Conservation (phyloP, 2,888 invertebrate genomes). For the Ormyrus labotus region DNA sequence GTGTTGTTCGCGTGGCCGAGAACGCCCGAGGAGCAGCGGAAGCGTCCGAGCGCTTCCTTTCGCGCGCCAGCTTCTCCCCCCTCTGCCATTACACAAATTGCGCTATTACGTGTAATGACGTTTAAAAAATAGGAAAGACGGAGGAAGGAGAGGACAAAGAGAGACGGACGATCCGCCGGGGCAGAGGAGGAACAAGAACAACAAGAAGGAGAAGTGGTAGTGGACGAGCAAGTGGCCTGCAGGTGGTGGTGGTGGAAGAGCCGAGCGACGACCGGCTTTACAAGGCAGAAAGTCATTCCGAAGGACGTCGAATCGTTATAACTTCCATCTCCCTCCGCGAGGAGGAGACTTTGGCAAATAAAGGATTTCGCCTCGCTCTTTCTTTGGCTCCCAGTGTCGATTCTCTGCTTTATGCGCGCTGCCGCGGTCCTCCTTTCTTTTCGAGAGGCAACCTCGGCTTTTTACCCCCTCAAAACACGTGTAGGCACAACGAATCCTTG, state of each 20-base stretch:
- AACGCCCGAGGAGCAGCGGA: conserved; percentile 66
- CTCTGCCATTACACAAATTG: conserved; percentile 71
- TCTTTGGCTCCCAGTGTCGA: neutral
- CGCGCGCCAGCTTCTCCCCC: conserved; percentile 3
- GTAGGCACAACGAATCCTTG: conserved; percentile 18
- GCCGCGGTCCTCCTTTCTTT: neutral
- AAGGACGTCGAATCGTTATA: conserved; percentile 50
- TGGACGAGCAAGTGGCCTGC: neutral
- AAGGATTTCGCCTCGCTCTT: conserved; percentile 27
- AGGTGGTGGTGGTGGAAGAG: neutral
- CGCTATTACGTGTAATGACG: conserved; percentile 70
- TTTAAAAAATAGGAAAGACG: conserved; percentile 60
- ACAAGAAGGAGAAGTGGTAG: conserved; percentile 13
- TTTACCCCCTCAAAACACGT: neutral
- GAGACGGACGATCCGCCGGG: conserved; percentile 7
- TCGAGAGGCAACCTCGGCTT: neutral
- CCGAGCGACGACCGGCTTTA: conserved; percentile 9
- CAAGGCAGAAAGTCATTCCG: conserved; percentile 33
- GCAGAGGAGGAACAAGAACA: neutral
- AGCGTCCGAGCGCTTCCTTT: conserved; percentile 61
- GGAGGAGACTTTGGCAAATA: conserved; percentile 22
- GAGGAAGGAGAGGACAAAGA: conserved; percentile 14
- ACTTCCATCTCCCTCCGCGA: conserved; percentile 1
- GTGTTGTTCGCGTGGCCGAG: conserved; percentile 75
- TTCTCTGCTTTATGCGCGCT: conserved; percentile 18